Conservation (phyloP, 2,888 invertebrate species). For the Aleiodes testaceus region DNA sequence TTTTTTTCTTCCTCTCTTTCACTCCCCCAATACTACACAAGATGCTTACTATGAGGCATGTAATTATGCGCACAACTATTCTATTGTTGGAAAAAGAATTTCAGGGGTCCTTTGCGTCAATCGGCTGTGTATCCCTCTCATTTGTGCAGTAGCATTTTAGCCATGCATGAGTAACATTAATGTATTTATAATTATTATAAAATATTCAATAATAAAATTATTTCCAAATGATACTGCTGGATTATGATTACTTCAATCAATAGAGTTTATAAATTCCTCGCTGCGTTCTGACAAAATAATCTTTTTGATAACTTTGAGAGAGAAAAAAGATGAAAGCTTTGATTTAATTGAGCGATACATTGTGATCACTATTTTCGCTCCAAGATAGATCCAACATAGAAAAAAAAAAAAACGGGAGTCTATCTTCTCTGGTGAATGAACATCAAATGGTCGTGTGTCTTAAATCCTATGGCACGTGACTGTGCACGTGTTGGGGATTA, state of each 20-base stretch:
- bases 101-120: constrained; percentile 10
- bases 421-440: constrained; percentile 45
- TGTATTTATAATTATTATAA: not conserved
- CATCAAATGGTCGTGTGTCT: constrained; percentile 34
- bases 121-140: not conserved
- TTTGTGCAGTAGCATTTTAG: constrained; percentile 13
- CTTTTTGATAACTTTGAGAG: too few relatives aligned
- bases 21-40: constrained; percentile 6
- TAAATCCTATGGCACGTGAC: constrained; percentile 30
- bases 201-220: too few relatives aligned
- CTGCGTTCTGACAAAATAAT: too few relatives aligned
- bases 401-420: not conserved
- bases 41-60: constrained; percentile 26
- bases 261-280: too few relatives aligned
- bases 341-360: constrained; percentile 26
- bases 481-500: constrained; percentile 40
- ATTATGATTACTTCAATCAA: too few relatives aligned
- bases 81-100: constrained; percentile 17
- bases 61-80: constrained; percentile 30
- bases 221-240: too few relatives aligned
- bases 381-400: too few relatives aligned
- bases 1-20: too few relatives aligned
- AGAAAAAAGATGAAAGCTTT: too few relatives aligned
- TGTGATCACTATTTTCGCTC: not conserved
- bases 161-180: constrained; percentile 17